Evolutionary conservation across 2,113 vertebrate species (phyloP).

Genomic region (Chamaetylas fuelleborni): DNA sequence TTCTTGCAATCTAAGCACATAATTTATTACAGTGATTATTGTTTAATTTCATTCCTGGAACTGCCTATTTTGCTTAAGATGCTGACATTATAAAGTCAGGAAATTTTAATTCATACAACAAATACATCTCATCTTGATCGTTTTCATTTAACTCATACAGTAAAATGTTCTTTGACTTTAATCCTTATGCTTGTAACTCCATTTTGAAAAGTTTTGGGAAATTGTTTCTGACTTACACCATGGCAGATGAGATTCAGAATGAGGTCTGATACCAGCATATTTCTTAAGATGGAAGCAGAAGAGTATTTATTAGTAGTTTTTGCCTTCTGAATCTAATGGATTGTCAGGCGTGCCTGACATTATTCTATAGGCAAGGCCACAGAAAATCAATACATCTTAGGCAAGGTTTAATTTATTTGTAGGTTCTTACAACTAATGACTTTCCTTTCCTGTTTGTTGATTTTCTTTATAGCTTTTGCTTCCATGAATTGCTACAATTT

Average conservation of each 20-base stretch:
- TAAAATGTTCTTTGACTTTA: slow-evolving; percentile 16
- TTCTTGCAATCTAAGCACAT: background rate
- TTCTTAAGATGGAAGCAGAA: slow-evolving; percentile 59
- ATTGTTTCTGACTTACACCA: background rate
- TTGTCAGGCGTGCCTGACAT: slow-evolving; percentile 77
- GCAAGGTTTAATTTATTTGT: slow-evolving; percentile 82
- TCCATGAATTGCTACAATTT: slow-evolving; percentile 59
- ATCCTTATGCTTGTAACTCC: background rate
- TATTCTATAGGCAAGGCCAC: slow-evolving; percentile 76
- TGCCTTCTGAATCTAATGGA: slow-evolving; percentile 74
- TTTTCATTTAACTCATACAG: slow-evolving; percentile 1
- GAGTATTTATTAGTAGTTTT: slow-evolving; percentile 71
- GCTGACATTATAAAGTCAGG: background rate
- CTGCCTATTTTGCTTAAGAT: slow-evolving; percentile 20
- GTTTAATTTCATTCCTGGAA: background rate
- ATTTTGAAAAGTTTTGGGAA: background rate
- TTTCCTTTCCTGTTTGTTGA: slow-evolving; percentile 72
- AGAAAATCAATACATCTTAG: slow-evolving; percentile 81
- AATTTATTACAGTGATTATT: background rate
- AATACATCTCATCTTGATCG: background rate
- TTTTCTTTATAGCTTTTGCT: slow-evolving; percentile 71
- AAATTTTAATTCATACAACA: slow-evolving; percentile 20
- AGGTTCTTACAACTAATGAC: slow-evolving; percentile 77
- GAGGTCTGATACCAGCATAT: slow-evolving; percentile 26
- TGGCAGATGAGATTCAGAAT: slow-evolving; percentile 12